phyloP scores from a whole-genome alignment of 2,113 vertebrate genomes.

The Procavia capensis region DNA sequence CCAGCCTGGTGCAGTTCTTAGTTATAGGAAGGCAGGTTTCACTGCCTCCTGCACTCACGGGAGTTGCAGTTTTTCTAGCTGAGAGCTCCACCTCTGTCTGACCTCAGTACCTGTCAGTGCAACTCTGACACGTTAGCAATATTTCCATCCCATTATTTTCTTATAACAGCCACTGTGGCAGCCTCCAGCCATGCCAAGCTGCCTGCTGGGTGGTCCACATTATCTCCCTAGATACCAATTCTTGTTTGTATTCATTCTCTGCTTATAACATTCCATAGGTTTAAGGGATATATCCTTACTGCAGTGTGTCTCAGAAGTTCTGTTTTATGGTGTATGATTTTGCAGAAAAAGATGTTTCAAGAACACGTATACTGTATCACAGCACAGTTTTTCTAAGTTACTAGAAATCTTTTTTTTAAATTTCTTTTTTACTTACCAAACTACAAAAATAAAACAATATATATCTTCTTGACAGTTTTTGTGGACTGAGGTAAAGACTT shows the following conservation, averaged over 20 bases:
- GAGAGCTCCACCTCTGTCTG: background rate
- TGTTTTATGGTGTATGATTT: background rate
- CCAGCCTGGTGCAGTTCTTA: background rate
- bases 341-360: background rate
- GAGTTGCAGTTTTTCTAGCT: accelerated
- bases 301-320: background rate
- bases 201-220: background rate
- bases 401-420: background rate
- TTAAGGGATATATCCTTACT: background rate
- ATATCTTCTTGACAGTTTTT: background rate
- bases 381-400: background rate
- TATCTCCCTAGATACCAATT: background rate
- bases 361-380: background rate
- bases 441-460: background rate
- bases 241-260: background rate
- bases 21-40: background rate
- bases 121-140: background rate
- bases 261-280: background rate
- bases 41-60: background rate
- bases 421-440: constrained; percentile 36
- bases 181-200: background rate
- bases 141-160: background rate
- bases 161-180: background rate
- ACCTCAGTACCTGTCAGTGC: background rate
- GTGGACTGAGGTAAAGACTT: background rate